Base-by-base conservation (phyloP, 2,888 invertebrate species). In the Ectropis crepuscularia region DNA sequence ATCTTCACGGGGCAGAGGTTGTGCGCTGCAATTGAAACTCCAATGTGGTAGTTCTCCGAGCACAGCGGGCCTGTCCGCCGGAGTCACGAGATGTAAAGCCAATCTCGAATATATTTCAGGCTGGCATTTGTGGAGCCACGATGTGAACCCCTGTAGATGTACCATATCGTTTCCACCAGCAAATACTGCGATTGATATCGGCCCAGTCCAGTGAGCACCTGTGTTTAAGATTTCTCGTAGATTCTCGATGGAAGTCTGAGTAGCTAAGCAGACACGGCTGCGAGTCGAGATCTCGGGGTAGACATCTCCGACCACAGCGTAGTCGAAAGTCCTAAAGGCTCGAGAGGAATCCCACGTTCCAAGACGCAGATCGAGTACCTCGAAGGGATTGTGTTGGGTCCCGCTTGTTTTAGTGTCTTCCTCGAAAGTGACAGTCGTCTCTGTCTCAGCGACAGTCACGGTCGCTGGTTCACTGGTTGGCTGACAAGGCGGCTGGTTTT, bases 241-340 rank as follows among this genome's bases (percentile, higher is more conserved):
- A 8, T 10, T 49, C 6, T 49, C 49, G 10, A 49, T 49, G 5
- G 49, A 49, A 28, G 10, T 49, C 49, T 49, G 49, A 5, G 49
- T 49, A n/a, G 49, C 49, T 6, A 49, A 37, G 28, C 36, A 49
- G 1, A 49, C 49, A 1, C 6, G 10, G 5, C 10, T 9, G 10
- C 9, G 4, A 10, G 37, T 4, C 1, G 49, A 49, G 6, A 49
- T 36, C 10, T 36, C 37, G 6, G 37, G 10, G 49, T 49, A 49
- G 4, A 1, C 2, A 6, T 5, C n/a, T n/a, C 49, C 49, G 5
- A 49, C 37, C 1, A 10, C 49, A 10, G 49, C 49, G 37, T 49
- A 37, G 49, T 49, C 49, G 49, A 49, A 37, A 5, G 37, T 49
- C 7, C 8, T 16, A 10, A 10, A 49, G 37, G 16, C 6, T 9